A percentile compares a stretch with the other conserved stretches of the same genome.
phyloP scores from a whole-genome alignment of 2,797 vertebrate species.

The Sebastes hopkinsi region DNA sequence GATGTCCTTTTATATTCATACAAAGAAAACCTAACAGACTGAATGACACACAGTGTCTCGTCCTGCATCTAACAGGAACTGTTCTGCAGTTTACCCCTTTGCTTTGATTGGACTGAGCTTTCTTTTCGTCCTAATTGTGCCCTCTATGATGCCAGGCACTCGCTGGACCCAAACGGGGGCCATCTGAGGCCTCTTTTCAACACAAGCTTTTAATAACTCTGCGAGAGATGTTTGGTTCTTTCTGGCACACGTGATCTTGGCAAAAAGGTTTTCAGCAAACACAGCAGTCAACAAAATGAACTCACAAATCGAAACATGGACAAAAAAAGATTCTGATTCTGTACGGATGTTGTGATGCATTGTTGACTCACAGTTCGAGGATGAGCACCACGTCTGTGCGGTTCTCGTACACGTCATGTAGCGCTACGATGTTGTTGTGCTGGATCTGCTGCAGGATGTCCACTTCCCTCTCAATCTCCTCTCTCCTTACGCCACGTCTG shows the following conservation, averaged over 20 bases:
- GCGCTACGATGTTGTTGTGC: constrained; percentile 89
- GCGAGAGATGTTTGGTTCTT: constrained; percentile 32
- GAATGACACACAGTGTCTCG: constrained; percentile 1
- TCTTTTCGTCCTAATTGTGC: constrained; percentile 68
- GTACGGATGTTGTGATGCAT: no score
- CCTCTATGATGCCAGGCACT: constrained; percentile 50
- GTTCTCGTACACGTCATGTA: constrained; percentile 96
- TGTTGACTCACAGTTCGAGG: constrained; percentile 94
- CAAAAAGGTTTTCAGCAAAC: constrained; percentile 36
- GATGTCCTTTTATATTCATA: constrained; percentile 9
- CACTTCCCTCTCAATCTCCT: constrained; percentile 95
- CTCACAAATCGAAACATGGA: background rate
- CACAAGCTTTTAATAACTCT: constrained; percentile 44
- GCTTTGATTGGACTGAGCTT: constrained; percentile 45
- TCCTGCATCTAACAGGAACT: constrained; percentile 1
- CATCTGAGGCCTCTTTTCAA: constrained; percentile 39
- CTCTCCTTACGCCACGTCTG: constrained; percentile 89
- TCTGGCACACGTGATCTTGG: constrained; percentile 10
- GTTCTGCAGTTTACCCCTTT: constrained; percentile 5
- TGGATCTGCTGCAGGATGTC: constrained; percentile 91
- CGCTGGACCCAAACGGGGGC: constrained; percentile 2
- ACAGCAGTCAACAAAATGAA: background rate
- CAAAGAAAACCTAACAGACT: constrained; percentile 20
- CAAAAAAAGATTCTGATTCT: background rate
- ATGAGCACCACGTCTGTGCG: constrained; percentile 95